A percentile compares a stretch with the other conserved stretches of the same genome.
Conservation (phyloP, 2,797 vertebrate species). For the Diplodus puntazzo region DNA sequence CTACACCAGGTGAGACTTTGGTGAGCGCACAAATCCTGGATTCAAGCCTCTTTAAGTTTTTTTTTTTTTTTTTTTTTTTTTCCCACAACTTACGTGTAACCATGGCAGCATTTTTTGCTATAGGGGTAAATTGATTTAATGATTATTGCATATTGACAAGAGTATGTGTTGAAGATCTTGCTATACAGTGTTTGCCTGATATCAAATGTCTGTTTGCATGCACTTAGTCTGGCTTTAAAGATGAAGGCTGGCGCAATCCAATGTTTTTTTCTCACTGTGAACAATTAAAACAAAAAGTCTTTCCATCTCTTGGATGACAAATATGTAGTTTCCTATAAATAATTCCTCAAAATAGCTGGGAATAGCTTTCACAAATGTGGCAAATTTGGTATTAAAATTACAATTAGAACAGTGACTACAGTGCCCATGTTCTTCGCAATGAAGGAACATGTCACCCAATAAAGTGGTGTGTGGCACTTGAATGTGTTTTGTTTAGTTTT, state of each 20-base stretch:
- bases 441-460: slow-evolving; percentile 1
- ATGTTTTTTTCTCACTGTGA: background rate
- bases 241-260: background rate
- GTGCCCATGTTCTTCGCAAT: background rate
- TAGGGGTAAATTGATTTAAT: background rate
- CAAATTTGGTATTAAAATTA: background rate
- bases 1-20: background rate
- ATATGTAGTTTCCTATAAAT: background rate
- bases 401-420: background rate
- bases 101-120: background rate
- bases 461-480: background rate
- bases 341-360: background rate
- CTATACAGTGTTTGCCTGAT: background rate
- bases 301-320: background rate
- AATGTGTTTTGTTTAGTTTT: background rate
- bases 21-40: background rate
- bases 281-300: background rate
- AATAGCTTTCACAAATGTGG: background rate
- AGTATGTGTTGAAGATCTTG: slow-evolving; percentile 11
- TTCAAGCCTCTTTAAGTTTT: slow-evolving; percentile 5
- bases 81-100: background rate
- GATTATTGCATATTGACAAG: background rate
- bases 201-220: slow-evolving; percentile 9
- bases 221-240: background rate
- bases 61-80: background rate